A percentile compares a stretch with the other conserved stretches of the same genome.
phyloP scores from a whole-genome alignment of 1,140 invertebrate species.

The Danaus melanippus region DNA sequence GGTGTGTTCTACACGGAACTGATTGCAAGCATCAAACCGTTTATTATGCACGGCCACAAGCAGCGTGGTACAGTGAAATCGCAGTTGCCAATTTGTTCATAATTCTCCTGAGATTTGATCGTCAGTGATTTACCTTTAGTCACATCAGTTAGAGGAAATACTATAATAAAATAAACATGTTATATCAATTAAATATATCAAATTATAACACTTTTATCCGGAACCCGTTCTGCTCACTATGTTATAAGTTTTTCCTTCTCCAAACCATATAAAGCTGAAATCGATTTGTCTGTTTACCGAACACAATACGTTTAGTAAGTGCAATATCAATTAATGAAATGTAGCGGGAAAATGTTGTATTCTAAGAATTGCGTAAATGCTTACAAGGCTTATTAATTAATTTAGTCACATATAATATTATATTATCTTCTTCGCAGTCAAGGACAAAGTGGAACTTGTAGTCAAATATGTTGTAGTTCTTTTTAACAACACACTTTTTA shows the following conservation, averaged over 20 bases:
- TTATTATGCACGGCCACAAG: slow-evolving; percentile 19
- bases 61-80: slow-evolving; percentile 18
- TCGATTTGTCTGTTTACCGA: too few relatives aligned
- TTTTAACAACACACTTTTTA: too few relatives aligned
- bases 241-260: too few relatives aligned
- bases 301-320: too few relatives aligned
- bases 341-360: slow-evolving; percentile 7
- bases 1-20: slow-evolving; percentile 1
- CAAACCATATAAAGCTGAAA: too few relatives aligned
- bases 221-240: too few relatives aligned
- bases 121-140: slow-evolving; percentile 23
- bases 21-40: slow-evolving; percentile 10
- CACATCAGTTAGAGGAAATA: not conserved
- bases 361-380: slow-evolving; percentile 15
- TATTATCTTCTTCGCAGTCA: too few relatives aligned
- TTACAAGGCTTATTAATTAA: slow-evolving; percentile 23
- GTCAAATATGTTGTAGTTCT: too few relatives aligned
- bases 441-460: too few relatives aligned
- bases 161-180: not conserved
- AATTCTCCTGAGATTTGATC: slow-evolving; percentile 21
- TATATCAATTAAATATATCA: not conserved
- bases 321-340: slow-evolving; percentile 7
- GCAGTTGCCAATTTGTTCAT: slow-evolving; percentile 24
- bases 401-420: too few relatives aligned
- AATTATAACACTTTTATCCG: too few relatives aligned